Evolutionary conservation across 2,113 vertebrate species (phyloP).

Genomic region (Perognathus longimembris): DNA sequence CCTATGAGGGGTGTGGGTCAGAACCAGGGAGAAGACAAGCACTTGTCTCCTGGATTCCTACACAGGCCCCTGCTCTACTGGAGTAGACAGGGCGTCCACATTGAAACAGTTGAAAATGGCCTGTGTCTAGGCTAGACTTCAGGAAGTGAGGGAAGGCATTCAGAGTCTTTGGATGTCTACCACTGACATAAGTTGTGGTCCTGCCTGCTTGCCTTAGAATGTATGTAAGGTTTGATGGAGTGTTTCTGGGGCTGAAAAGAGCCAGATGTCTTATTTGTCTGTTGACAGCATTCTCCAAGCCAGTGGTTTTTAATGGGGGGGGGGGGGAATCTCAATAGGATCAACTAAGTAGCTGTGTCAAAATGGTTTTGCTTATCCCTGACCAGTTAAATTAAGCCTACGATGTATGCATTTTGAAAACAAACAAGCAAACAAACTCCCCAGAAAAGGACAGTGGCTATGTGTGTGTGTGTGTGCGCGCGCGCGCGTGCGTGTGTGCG

Average conservation of each 20-base stretch:
- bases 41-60: neutral
- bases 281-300: neutral
- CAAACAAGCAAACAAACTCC: neutral
- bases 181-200: neutral
- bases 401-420: neutral
- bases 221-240: neutral
- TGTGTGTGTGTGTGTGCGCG: too few species aligned
- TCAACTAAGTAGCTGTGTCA: neutral
- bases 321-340: neutral
- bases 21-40: too few species aligned
- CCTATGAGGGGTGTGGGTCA: neutral
- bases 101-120: neutral
- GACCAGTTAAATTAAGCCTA: neutral
- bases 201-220: neutral
- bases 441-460: neutral
- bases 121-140: neutral
- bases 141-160: neutral
- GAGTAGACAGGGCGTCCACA: neutral
- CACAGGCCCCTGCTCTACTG: neutral
- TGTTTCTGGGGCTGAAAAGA: neutral
- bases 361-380: neutral
- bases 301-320: neutral
- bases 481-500: too few species aligned
- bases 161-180: neutral
- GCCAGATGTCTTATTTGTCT: neutral